These are phyloP conservation scores for Scaptomyza hsui DNA, from an alignment of 1,140 invertebrate genomes.

Conservation along the genomic window DNA sequence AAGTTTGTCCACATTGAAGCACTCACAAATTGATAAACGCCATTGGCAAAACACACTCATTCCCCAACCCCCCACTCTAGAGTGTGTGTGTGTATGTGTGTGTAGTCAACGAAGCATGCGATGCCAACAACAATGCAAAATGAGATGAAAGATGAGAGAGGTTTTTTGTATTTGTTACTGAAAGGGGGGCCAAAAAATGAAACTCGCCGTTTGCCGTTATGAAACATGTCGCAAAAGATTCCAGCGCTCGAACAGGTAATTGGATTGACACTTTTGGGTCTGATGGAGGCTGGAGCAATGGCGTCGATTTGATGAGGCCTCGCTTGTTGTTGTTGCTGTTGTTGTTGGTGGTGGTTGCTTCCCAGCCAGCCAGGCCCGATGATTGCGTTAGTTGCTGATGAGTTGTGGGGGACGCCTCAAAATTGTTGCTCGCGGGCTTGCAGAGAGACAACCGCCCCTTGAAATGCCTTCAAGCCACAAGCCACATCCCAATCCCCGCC, in stretches of 20 bases:
- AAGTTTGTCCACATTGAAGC: conserved; percentile 26
- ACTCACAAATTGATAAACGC: conserved; percentile 75
- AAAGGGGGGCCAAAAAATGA: conserved; percentile 14
- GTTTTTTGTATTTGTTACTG: neutral
- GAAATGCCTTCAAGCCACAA: neutral
- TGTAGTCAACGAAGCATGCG: conserved; percentile 47
- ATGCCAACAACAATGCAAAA: conserved; percentile 33
- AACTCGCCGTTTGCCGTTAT: conserved; percentile 63
- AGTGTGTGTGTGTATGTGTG: conserved; percentile 3
- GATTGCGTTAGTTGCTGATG: conserved; percentile 80
- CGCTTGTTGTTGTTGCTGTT: conserved; percentile 58
- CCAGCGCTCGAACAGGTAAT: conserved; percentile 81
- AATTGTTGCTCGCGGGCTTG: conserved; percentile 72
- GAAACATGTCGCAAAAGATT: conserved; percentile 83
- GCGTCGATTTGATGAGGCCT: conserved; percentile 74
- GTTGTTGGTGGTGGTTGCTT: conserved; percentile 67
- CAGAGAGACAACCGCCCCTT: conserved; percentile 25
- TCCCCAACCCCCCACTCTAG: conserved; percentile 15
- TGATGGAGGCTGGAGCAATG: conserved; percentile 53
- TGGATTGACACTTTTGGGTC: conserved; percentile 82
- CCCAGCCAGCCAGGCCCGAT: conserved; percentile 59
- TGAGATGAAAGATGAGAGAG: neutral
- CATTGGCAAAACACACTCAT: conserved; percentile 64
- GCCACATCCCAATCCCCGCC: neutral
- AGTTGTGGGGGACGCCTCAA: conserved; percentile 55